Percentiles rank a stretch among this genome's conserved stretches.
Evolutionary conservation across 2,113 vertebrate species (phyloP).

Genomic region (Corvus cornix): DNA sequence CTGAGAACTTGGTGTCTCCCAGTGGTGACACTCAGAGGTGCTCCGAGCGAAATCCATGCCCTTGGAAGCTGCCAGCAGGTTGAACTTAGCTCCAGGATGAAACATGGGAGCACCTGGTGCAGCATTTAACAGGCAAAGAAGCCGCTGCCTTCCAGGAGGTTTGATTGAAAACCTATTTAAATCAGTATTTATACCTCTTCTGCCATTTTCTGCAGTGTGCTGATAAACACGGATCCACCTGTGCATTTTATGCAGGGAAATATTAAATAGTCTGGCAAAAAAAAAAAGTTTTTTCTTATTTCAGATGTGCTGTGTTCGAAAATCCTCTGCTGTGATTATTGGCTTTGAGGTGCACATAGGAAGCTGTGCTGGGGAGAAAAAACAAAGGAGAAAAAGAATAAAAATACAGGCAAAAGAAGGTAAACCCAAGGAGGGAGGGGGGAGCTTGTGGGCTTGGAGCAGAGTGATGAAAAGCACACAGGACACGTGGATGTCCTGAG

Average conservation of each 20-base stretch:
- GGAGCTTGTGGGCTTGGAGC: neutral
- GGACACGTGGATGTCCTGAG: accelerated
- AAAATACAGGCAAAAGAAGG: neutral
- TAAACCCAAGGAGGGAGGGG: neutral
- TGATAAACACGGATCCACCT: neutral
- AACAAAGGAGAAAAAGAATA: neutral
- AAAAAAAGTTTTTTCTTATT: neutral
- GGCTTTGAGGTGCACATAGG: neutral
- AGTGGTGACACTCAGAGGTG: neutral
- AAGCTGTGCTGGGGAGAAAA: neutral
- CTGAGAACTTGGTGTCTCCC: neutral
- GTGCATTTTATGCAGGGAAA: neutral
- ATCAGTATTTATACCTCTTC: neutral
- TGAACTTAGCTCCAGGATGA: neutral
- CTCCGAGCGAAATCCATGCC: neutral
- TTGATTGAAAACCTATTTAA: neutral
- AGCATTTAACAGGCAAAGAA: neutral
- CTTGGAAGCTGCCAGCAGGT: neutral
- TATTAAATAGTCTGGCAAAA: neutral
- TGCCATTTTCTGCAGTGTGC: neutral
- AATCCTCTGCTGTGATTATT: neutral
- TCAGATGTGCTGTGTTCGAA: neutral
- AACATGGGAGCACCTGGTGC: neutral
- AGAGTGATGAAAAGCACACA: neutral
- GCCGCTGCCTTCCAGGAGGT: neutral